A percentile compares a stretch with the other conserved stretches of the same genome.
Evolutionary conservation across 2,797 vertebrate species (phyloP).

Genomic region (Diplodus puntazzo): DNA sequence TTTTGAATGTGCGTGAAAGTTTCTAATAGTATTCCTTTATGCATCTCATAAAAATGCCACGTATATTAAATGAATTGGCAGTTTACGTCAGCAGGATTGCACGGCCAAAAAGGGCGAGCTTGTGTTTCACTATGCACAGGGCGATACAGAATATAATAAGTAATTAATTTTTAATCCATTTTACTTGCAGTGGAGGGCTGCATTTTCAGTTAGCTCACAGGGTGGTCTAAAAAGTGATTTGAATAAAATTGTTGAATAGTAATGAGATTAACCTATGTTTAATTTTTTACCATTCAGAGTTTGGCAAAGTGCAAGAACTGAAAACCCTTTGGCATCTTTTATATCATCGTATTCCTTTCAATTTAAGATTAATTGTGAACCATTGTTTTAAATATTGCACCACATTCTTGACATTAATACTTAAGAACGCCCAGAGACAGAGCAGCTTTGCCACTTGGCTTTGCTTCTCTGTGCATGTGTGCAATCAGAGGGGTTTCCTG

Average conservation of each 20-base stretch:
- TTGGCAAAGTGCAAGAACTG: constrained; percentile 2
- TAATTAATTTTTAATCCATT: constrained; percentile 71
- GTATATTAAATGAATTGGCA: neutral
- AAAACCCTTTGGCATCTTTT: neutral
- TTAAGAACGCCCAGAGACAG: constrained; percentile 7
- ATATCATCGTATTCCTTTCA: neutral
- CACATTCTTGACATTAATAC: constrained; percentile 6
- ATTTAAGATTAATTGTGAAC: neutral
- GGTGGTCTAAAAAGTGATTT: constrained; percentile 13
- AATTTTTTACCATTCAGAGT: neutral
- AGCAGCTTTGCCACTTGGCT: neutral
- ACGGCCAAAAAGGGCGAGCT: constrained; percentile 29
- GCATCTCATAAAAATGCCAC: neutral
- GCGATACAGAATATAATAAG: constrained; percentile 51
- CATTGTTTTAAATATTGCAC: neutral
- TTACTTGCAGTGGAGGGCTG: constrained; percentile 45
- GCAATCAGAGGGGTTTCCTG: neutral
- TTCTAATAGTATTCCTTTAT: neutral
- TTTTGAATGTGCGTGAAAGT: neutral
- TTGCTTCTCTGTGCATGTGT: constrained; percentile 9
- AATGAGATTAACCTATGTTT: neutral
- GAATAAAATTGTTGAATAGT: constrained; percentile 47
- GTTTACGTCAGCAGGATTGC: constrained; percentile 8
- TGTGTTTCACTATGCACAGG: constrained; percentile 29
- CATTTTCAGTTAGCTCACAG: constrained; percentile 43